Base-by-base conservation (phyloP, 1,140 invertebrate genomes). In the Bombus huntii region DNA sequence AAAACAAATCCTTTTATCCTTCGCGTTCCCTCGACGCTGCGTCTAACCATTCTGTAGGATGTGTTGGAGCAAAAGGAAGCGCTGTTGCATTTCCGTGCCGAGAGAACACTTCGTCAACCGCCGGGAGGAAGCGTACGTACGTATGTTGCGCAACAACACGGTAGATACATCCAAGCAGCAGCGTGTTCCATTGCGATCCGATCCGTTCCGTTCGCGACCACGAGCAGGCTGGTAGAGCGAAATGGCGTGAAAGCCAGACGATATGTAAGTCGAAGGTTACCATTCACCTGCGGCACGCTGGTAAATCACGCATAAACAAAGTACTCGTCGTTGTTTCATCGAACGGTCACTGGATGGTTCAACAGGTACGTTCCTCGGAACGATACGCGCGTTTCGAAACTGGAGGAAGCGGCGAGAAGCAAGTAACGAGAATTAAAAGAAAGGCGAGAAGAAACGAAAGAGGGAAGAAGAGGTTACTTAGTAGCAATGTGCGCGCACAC, bases 1-100 rank as follows among this genome's bases (percentile, higher is more conserved):
- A 83, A 88, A 89, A 89, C 88, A 89, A 89, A 89, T 89, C 87
- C 88, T 86, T 89, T 89, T 89, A 89, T 89, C 88, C 83, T 70
- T 31, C 37, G 39, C 66, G 47, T 44, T 84, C 75, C 75, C 83
- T 31, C 76, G 66, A n/a, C 78, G 77, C 82, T 6, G 34, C 31
- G 31, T 85, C 81, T 76, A 83, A 83, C 88, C 83, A 80, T 72
- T 74, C 83, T n/a, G 78, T 57, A 77, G 87, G 74, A 89, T 88
- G 88, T 81, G 78, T 78, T 73, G 78, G 42, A 42, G 83, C 59
- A 57, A 80, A 88, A 86, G 73, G 78, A 68, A 76, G 78, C 44
- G 78, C 47, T 53, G 34, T 68, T 37, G 87, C 77, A 88, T 88
- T 88, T 89, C 78, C 83, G 66, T 28, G 78, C 78, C 70, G 73